Evolutionary conservation across 2,888 invertebrate species (phyloP).

Genomic region (Sinhomidia bicolor): DNA sequence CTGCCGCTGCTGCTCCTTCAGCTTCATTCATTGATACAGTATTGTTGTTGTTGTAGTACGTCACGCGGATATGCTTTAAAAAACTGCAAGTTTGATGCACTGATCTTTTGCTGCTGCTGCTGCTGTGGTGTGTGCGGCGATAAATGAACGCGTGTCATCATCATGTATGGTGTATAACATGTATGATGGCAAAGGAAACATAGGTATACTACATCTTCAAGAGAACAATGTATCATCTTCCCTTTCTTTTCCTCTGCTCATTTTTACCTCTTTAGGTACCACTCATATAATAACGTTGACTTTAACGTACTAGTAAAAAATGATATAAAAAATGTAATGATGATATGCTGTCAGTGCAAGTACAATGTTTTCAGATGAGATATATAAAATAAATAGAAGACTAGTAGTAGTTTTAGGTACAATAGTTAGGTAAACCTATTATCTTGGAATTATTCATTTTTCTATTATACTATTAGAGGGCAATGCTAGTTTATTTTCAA

Average conservation of each 20-base stretch:
- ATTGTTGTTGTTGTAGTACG: background rate
- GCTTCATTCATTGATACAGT: conserved; percentile 10
- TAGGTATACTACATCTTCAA: background rate
- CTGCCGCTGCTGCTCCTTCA: background rate
- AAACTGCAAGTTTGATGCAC: conserved; percentile 52
- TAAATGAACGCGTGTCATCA: background rate
- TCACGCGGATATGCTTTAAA: conserved; percentile 28
- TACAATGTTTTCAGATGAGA: background rate
- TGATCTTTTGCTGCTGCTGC: conserved; percentile 18
- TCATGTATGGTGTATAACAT: background rate
- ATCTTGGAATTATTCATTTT: background rate
- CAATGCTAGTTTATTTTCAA: background rate
- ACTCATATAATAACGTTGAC: background rate
- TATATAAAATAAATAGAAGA: background rate
- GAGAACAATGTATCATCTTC: background rate
- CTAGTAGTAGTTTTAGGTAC: background rate
- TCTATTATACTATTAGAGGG: background rate
- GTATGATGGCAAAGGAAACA: background rate
- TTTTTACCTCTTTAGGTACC: background rate
- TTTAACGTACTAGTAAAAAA: too few relatives aligned
- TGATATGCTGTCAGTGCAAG: background rate
- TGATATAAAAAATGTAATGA: too few relatives aligned
- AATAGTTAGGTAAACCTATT: background rate
- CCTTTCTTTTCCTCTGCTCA: background rate
- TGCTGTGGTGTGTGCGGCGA: too few relatives aligned